Conservation (phyloP, 1,140 invertebrate genomes). For the Berghia stephanieae region DNA sequence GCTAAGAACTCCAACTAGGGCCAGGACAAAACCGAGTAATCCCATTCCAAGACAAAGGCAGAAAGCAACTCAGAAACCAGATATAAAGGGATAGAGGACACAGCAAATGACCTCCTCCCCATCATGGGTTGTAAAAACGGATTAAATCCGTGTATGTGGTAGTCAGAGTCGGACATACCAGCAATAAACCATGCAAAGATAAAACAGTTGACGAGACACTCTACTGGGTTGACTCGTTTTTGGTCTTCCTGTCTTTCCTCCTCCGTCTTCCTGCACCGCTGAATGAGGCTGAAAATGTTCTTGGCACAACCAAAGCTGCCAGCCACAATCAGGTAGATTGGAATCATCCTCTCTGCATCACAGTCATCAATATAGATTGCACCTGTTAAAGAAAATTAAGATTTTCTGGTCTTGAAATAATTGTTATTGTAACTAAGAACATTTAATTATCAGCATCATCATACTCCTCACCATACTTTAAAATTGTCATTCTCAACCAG, state of each 20-base stretch:
- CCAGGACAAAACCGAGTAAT: no score
- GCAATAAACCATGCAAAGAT: conserved; percentile 70
- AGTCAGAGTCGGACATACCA: conserved; percentile 37
- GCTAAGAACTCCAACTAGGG: no score
- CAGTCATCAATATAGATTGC: conserved; percentile 82
- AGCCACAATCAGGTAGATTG: conserved; percentile 84
- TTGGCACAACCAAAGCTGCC: conserved; percentile 78
- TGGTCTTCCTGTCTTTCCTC: conserved; percentile 70
- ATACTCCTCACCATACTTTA: no score
- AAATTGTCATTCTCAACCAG: no score
- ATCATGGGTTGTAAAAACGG: background rate
- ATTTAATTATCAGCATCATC: no score
- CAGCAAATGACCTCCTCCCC: no score
- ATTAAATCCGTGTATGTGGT: no score
- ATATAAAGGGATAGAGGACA: no score
- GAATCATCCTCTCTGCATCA: conserved; percentile 79
- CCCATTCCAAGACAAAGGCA: no score
- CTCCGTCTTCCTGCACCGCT: conserved; percentile 67
- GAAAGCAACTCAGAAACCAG: no score
- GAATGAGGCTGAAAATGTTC: conserved; percentile 74
- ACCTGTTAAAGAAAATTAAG: conserved; percentile 69
- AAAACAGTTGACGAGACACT: conserved; percentile 75
- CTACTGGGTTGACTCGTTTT: conserved; percentile 70
- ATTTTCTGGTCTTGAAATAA: no score
- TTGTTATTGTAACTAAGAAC: no score